Conservation (phyloP, 2,113 vertebrate genomes). For the Entomyzon cyanotis region DNA sequence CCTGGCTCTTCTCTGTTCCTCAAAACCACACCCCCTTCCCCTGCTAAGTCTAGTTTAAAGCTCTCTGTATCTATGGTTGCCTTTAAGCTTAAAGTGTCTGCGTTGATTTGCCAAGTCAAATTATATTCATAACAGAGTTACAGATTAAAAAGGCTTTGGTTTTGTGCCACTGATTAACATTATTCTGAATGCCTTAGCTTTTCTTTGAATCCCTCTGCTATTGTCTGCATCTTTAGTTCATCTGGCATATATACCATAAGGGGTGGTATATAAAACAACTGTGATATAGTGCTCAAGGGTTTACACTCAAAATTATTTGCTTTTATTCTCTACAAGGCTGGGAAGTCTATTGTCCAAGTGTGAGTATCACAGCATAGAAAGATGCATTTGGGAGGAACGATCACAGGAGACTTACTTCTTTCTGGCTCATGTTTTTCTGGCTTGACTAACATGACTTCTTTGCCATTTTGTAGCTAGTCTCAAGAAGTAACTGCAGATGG, state of each 20-base stretch:
- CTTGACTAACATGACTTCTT: neutral
- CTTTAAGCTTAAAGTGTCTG: neutral
- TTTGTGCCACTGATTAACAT: neutral
- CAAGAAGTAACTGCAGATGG: neutral
- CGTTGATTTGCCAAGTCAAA: neutral
- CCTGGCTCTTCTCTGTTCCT: neutral
- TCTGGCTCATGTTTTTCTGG: neutral
- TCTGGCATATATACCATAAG: neutral
- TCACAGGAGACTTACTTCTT: neutral
- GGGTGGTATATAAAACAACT: neutral
- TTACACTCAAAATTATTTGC: neutral
- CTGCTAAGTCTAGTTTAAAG: neutral
- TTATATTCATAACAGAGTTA: neutral
- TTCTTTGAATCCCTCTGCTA: neutral
- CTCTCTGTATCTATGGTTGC: neutral
- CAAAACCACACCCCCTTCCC: neutral
- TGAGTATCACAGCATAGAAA: neutral
- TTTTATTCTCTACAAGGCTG: neutral
- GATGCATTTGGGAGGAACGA: neutral
- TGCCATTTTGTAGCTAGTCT: neutral
- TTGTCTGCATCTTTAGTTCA: neutral
- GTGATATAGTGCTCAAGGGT: neutral
- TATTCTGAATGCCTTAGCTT: neutral
- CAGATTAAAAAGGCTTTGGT: neutral
- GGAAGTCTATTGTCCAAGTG: neutral